Evolutionary conservation across 2,797 vertebrate genomes (phyloP).

Genomic region (Galago senegalensis): DNA sequence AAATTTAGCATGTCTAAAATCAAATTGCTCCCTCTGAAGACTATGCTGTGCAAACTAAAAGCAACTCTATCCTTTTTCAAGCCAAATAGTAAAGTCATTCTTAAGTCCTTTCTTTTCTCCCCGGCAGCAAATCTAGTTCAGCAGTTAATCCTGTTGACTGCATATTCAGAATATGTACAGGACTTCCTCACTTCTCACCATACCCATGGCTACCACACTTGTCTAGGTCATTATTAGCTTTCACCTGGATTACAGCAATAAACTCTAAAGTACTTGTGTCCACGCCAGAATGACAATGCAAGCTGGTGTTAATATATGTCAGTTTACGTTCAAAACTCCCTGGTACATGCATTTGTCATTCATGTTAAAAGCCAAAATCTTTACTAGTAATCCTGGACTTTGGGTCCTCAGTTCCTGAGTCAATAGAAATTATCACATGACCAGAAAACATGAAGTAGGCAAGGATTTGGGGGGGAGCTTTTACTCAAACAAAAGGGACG

Average conservation of each 20-base stretch:
- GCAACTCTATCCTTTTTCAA: neutral
- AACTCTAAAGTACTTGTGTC: constrained; percentile 9
- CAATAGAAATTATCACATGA: neutral
- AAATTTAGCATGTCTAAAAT: neutral
- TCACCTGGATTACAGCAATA: neutral
- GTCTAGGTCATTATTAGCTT: neutral
- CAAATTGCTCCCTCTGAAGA: neutral
- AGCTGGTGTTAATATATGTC: constrained; percentile 5
- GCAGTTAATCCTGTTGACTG: neutral
- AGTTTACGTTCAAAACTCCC: constrained; percentile 15
- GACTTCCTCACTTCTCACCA: neutral
- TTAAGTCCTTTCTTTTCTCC: neutral
- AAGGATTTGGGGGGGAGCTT: neutral
- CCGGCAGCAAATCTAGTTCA: neutral
- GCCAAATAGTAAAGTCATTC: neutral
- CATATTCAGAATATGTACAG: neutral
- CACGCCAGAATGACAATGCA: neutral
- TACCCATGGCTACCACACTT: neutral
- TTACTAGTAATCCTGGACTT: neutral
- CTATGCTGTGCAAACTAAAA: neutral
- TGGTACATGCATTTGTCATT: neutral
- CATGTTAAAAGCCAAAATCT: neutral
- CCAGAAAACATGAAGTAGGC: neutral
- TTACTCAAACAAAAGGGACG: neutral
- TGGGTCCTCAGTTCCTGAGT: neutral